Conservation (phyloP, 30 jellyfish, hydroid and myxozoan species). For the Mastigias papua region DNA sequence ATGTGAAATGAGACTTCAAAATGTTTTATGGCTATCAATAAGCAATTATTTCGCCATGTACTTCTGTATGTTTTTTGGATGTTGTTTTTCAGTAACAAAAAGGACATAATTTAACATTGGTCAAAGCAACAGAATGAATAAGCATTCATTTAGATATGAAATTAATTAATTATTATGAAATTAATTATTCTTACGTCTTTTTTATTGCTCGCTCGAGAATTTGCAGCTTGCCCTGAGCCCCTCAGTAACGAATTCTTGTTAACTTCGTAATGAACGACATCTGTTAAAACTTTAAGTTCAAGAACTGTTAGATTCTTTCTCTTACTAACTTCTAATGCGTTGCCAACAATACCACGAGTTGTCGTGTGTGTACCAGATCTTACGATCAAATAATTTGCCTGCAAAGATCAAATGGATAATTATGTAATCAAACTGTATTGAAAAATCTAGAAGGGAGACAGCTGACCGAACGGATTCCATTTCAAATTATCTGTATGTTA, state of each 20-base stretch:
- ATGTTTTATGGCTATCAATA: too few relatives aligned
- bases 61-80: too few relatives aligned
- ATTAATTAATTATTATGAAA: too few relatives aligned
- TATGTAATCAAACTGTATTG: too few relatives aligned
- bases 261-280: conserved; percentile 34
- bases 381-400: conserved; percentile 7
- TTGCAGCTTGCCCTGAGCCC: neutral
- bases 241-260: neutral
- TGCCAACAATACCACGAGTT: neutral
- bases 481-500: too few relatives aligned
- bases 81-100: too few relatives aligned
- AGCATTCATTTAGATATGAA: too few relatives aligned
- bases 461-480: neutral
- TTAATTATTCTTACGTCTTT: neutral
- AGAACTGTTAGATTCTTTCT: conserved; percentile 9
- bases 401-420: neutral
- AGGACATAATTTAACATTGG: too few relatives aligned
- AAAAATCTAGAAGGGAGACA: neutral
- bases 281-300: conserved; percentile 30
- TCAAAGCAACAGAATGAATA: too few relatives aligned
- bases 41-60: too few relatives aligned
- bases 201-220: neutral
- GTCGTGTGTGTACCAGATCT: neutral
- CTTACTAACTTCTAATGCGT: conserved; percentile 23
- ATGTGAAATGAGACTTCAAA: too few relatives aligned